Conservation (phyloP, 2,888 invertebrate species). For the Sepiola atlantica region DNA sequence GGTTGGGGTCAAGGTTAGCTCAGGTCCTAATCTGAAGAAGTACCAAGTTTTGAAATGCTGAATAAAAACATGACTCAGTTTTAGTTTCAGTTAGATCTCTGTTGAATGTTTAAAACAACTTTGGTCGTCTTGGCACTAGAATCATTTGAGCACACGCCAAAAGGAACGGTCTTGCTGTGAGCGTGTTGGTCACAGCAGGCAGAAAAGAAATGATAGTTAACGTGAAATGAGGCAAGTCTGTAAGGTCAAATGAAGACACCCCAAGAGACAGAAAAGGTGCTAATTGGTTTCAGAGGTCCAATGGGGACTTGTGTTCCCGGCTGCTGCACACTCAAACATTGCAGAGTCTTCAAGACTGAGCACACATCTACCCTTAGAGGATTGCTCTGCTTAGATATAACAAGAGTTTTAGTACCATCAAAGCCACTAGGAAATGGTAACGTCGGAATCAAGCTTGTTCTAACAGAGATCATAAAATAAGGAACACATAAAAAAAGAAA, state of each 20-base stretch:
- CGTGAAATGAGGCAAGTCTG: neutral
- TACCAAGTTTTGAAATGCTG: too few relatives aligned
- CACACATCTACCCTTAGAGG: neutral
- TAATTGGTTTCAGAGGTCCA: neutral
- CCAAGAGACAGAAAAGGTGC: neutral
- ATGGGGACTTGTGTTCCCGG: neutral
- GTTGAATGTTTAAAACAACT: neutral
- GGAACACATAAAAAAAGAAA: neutral
- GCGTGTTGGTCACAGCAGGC: neutral
- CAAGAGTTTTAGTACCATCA: neutral
- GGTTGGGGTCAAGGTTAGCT: too few relatives aligned
- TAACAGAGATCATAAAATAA: neutral
- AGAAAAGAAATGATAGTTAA: neutral
- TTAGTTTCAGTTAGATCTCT: neutral
- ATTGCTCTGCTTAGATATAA: neutral
- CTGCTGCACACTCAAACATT: neutral
- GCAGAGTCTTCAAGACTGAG: neutral
- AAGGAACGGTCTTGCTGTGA: neutral
- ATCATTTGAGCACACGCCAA: neutral
- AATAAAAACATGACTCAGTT: too few relatives aligned
- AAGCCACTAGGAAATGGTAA: neutral
- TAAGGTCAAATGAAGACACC: neutral
- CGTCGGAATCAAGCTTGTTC: neutral
- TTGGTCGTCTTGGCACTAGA: neutral
- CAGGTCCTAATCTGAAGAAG: too few relatives aligned